phyloP scores from a whole-genome alignment of 2,888 invertebrate species.

The Agrotis clavis region DNA sequence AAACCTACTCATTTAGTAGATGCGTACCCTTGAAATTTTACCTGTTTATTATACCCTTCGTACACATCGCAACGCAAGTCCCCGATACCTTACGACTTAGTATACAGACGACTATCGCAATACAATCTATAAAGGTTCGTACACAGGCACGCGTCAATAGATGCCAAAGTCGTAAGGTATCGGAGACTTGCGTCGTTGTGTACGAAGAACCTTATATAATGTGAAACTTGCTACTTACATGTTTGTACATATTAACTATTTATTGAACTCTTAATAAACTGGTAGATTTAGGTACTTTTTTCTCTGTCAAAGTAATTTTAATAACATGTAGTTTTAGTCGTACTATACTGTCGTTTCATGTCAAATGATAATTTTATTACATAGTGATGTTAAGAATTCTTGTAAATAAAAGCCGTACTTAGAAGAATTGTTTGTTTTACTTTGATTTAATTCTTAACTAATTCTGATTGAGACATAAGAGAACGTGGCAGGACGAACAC shows the following conservation, averaged over 20 bases:
- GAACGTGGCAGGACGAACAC: background rate
- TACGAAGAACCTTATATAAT: too few relatives aligned
- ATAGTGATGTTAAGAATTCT: constrained; percentile 58
- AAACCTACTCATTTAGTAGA: background rate
- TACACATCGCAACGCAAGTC: too few relatives aligned
- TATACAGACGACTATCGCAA: too few relatives aligned
- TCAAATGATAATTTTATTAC: constrained; percentile 51
- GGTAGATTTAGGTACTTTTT: constrained; percentile 42
- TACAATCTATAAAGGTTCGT: too few relatives aligned
- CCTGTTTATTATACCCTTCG: too few relatives aligned
- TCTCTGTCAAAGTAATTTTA: constrained; percentile 52
- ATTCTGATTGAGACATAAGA: background rate
- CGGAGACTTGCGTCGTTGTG: too few relatives aligned
- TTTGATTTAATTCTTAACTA: too few relatives aligned
- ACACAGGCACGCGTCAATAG: too few relatives aligned
- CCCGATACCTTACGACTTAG: too few relatives aligned
- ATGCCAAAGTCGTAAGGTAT: too few relatives aligned
- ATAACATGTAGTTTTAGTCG: constrained; percentile 47
- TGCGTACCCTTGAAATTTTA: background rate
- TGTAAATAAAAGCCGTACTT: constrained; percentile 86
- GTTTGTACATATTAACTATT: constrained; percentile 60
- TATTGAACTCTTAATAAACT: constrained; percentile 44
- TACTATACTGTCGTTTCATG: constrained; percentile 48
- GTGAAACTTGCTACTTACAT: constrained; percentile 14
- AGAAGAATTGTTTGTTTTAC: constrained; percentile 68